Base-by-base conservation (phyloP, 1,140 invertebrate species). In the Brachionus rotundiformis region DNA sequence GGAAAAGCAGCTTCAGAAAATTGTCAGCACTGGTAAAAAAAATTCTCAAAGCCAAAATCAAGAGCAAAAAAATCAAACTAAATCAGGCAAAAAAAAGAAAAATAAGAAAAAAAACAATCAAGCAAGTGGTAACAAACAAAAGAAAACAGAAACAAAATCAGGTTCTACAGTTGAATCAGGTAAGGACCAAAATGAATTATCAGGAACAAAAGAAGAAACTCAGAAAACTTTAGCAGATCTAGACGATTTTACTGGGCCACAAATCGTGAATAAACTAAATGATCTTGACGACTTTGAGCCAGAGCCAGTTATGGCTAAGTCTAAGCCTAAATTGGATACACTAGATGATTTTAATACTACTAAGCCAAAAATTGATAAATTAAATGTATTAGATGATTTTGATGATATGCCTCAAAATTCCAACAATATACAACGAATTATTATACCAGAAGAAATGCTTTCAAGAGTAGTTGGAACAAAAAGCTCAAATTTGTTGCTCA, bases 211-310 rank as follows among this genome's bases (percentile, higher is more conserved):
- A 44, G 68, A 44, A 2, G 2, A 19, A 41, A 41, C 44, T 13
- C 36, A 3, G 2, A 73, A 73, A 41, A 73, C 36, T 25, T 44
- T 47, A 1, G 68, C 4, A 39, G 68, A 73, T 27, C 25, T 73
- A 16, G 68, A 73, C 13, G 68, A 73, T 41, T 73, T 73, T 68
- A n/a, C n/a, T 25, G 68, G 44, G 3, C 36, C 11, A 29, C 8
- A 73, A 13, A 8, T 6, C 23, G 7, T 41, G 6, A 47, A 44
- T 8, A 73, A 73, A 44, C 25, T 73, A 44, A 73, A 44, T 27
- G 68, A 73, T 73, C 41, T 73, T 0, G 68, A 73, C 19, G 68
- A 73, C 25, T 73, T 73, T 41, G 39, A 73, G 8, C 16, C 33
- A 44, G 39, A 73, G 8, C 16, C 33, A 44, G 23, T 33, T 29